These are phyloP conservation scores for Platyura marginata DNA, from an alignment of 1,140 invertebrate genomes.

Conservation along the genomic window DNA sequence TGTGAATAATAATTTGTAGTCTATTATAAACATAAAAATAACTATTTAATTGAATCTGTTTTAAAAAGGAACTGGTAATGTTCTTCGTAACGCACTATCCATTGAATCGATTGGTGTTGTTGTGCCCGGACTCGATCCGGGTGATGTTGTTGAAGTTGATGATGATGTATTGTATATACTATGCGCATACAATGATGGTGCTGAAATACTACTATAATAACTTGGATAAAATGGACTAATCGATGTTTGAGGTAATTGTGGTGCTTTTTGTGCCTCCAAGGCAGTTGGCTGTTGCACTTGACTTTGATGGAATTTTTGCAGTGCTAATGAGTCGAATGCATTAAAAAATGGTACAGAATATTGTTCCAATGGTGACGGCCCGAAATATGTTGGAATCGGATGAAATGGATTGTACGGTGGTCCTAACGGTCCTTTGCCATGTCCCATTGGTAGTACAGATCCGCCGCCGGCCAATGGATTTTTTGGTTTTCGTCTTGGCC, in stretches of 20 bases:
- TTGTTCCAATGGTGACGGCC: conserved; percentile 30
- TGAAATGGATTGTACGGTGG: conserved; percentile 30
- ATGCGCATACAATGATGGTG: conserved; percentile 23
- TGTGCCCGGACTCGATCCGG: conserved; percentile 26
- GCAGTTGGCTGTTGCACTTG: conserved; percentile 17
- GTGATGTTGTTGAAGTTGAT: conserved; percentile 26
- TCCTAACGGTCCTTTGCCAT: conserved; percentile 24
- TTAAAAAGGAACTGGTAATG: conserved; percentile 35
- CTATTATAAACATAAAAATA: no score
- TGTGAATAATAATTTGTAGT: no score
- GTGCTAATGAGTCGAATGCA: conserved; percentile 38
- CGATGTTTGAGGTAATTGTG: conserved; percentile 28
- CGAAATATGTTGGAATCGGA: conserved; percentile 36
- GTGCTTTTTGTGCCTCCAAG: conserved; percentile 15
- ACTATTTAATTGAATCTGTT: neutral
- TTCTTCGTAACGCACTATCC: conserved; percentile 30
- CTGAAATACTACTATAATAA: conserved; percentile 29
- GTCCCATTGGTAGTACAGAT: conserved; percentile 15
- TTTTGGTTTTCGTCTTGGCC: conserved; percentile 73
- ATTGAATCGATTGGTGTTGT: conserved; percentile 14
- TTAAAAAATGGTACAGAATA: conserved; percentile 38
- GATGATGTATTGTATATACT: conserved; percentile 21
- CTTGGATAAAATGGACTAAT: conserved; percentile 43
- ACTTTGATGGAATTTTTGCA: conserved; percentile 30
- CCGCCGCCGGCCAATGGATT: conserved; percentile 40